Percentiles rank a stretch among this genome's conserved stretches.
phyloP scores from a whole-genome alignment of 2,888 invertebrate species.

The Tipula confusa region DNA sequence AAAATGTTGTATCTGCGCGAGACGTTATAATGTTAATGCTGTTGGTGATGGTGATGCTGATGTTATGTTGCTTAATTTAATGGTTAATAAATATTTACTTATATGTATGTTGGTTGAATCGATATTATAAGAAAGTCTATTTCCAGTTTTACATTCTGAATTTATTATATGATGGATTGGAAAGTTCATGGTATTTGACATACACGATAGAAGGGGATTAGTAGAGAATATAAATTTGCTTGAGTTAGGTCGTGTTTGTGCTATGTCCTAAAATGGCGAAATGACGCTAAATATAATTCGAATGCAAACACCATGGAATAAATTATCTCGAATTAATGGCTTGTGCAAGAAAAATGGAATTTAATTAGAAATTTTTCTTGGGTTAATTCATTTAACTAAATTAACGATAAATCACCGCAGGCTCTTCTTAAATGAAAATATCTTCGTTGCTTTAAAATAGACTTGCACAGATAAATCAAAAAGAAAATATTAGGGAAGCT shows the following conservation, averaged over 20 bases:
- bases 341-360: no score
- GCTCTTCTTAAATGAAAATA: no score
- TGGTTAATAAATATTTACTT: conserved; percentile 12
- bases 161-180: neutral
- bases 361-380: neutral
- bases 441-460: no score
- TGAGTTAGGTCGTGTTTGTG: neutral
- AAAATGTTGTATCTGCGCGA: neutral
- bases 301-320: no score
- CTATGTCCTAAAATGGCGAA: no score
- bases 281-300: no score
- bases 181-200: neutral
- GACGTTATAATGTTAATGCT: neutral
- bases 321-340: no score
- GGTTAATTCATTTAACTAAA: neutral
- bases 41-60: neutral
- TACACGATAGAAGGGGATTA: neutral
- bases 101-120: neutral
- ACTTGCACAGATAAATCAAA: neutral
- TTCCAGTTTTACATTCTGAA: neutral
- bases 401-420: no score
- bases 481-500: neutral
- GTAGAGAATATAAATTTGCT: neutral
- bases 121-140: neutral
- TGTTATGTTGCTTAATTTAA: conserved; percentile 3